Evolutionary conservation across 2,797 vertebrate genomes (phyloP), one percentile per base, ranked within the genome.

Genomic region (Austrolebias charrua): DNA sequence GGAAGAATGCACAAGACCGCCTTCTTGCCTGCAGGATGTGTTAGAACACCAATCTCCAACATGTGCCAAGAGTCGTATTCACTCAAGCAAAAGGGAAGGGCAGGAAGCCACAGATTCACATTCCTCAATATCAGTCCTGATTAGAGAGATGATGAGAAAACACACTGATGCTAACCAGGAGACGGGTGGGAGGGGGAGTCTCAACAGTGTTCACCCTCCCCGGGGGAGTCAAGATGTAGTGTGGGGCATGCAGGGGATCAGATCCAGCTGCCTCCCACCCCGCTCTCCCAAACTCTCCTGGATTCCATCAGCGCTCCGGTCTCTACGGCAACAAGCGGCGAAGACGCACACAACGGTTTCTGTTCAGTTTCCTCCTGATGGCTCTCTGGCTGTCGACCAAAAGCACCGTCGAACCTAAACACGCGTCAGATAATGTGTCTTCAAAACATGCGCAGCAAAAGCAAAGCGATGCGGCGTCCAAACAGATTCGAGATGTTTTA

Each of bases 301-400:
- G 90, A 92, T 88, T 92, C 89, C 84, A 90, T 93, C 92, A 92
- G 76, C 53, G 79, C 66, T 71, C 46, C 57, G n/a, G 76, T 91
- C 87, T 80, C 92, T 76, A 87, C 70, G 73, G 89, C 83, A 92
- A 92, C 90, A 62, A 70, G 75, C 77, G 10, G 81, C 71, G n/a
- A 79, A 86, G 86, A 86, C 81, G 78, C 76, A 86, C 80, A 90
- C 85, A 91, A 84, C 80, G 81, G 80, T 76, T 79, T 85, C 92
- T 93, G 93, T 58, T 89, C 74, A 90, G 88, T 86, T 84, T 93
- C 91, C 71, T 44, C 46, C 74, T 59, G 87, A 91, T 83, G 75
- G 87, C 42, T 85, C 73, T 33, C 81, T 92, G 91, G 91, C 90
- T 51, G 69, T 40, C 4, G 33, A 89, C 91, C 92, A 92, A 86